Base-by-base conservation (phyloP, 2,888 invertebrate species). In the Nipponacmea schrenckii region DNA sequence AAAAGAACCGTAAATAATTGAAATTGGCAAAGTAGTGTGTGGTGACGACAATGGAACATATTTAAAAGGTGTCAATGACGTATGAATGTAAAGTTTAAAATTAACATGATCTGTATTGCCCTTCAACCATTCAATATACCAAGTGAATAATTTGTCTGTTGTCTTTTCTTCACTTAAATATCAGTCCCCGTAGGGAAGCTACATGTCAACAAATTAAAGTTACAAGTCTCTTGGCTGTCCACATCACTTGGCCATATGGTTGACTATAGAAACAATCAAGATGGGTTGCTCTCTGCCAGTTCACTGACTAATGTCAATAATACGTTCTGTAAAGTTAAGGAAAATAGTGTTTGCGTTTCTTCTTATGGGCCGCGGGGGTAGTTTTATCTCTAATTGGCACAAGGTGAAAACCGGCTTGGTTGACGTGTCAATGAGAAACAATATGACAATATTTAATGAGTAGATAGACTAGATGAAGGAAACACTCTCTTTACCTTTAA, bases 271-370 rank as follows among this genome's bases (percentile, higher is more conserved):
- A 24, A 56, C 56, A 56, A 56, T 56, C 56, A 8, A 24, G 20
- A 56, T 56, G 56, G 56, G 56, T 56, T 56, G 56, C 56, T 56
- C 56, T 56, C 56, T 56, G 56, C 56, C 56, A 56, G 56, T 56
- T 56, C 56, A 24, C 24, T 56, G 56, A 20, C 24, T 24, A 56
- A 24, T 56, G 56, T 24, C 56, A 24, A 56, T 24, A 56, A 56
- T 56, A 56, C 56, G 56, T 56, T 56, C 56, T 56, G 56, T 56
- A 56, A 56, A 56, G 56, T 56, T 56, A 56, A 56, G 56, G 56
- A 56, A 56, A 56, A 56, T 56, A 56, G 56, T 56, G 56, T 56
- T 56, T 56, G 56, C 56, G 20, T 24, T 56, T 56, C 20, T 20
- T 56, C 56, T 56, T 56, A 56, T 10, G 56, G 56, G 56, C 56